Evolutionary conservation across 2,888 invertebrate species (phyloP), one percentile per base, ranked within the genome.

Genomic region (Podotricha telesiphe): DNA sequence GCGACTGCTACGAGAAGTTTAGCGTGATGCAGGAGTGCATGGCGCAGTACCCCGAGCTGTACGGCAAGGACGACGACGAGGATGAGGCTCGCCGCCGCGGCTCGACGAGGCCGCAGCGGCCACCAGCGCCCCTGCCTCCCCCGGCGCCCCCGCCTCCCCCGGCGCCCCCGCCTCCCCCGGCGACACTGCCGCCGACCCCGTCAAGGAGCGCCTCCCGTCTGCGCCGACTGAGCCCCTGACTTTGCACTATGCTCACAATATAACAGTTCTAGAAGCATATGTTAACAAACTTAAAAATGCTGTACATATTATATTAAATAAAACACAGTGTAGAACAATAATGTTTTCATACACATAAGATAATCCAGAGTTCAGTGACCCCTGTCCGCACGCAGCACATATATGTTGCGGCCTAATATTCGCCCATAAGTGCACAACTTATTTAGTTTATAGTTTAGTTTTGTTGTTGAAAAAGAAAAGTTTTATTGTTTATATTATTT

Each of bases 1-100:
- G 96, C 58, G 98, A 99, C 80, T 99, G 99, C 87, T 96, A 96
- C 82, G 97, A 98, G 73, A 95, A 96, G 77, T 99, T 99, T 88
- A 96, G 96, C 82, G 95, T 95, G 64, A 98, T 99, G 98, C 97
- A 98, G 83, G 94, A 95, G 40, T 99, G 99, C 84, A 98, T 99
- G 96, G 92, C 95, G 53, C 93, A 95, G 75, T 98, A 96, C 91
- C 98, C 98, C 6, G 95, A 96, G 28, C 93, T 98, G 34, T 98
- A 98, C 83, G 96, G 96, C 80, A 95, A 95, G 83, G 94, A 95
- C 64, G 93, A 94, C n/a, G 94, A 94, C 50, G 94, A 94, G 68
- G 95, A 95, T 68, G 95, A 95, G 73, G 42, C 72, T 75, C 20
- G 71, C 65, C 13, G 67, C 55, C 40, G 70, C 58, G n/a, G 50